Evolutionary conservation across 2,113 vertebrate species (phyloP), one percentile per base, ranked within the genome.

Genomic region (Tichodroma muraria): DNA sequence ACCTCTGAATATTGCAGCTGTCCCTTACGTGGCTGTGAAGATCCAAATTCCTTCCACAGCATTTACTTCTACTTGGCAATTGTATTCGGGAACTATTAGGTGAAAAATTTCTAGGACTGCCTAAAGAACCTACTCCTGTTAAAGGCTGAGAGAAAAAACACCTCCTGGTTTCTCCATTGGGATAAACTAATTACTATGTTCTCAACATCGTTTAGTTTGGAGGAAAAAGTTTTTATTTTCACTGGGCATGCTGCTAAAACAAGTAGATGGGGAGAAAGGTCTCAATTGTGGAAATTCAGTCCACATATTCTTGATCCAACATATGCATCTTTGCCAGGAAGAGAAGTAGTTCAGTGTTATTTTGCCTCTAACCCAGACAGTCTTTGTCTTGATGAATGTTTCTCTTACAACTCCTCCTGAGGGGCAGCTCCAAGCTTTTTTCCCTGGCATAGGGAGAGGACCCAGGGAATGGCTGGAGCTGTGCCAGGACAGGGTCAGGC

Each of bases 341-440:
- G 17, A 69, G 54, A 45, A 80, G 45, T 7, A 85, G 35, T 33
- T 73, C 27, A 45, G 6, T 27, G 25, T 45, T 57, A 60, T 56
- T 63, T 30, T 53, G 17, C 47, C 59, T 80, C 40, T 50, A 33
- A 69, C 7, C 14, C 40, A 57, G 77, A 25, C 8, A 76, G 9
- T 44, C 8, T 54, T 52, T 87, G 18, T 81, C 37, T 52, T 40
- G 66, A 30, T 38, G 42, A 23, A 15, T 47, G 40, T 23, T 24
- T 47, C 30, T 17, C n/a, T 25, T 47, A 17, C 24, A 70, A n/a
- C 47, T 45, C 24, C 40, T 79, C 73, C n/a, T 1, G 1, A 63
- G n/a, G 49, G n/a, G 1, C 23, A 23, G 15, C 54, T 77, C 45
- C 0, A 0, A 38, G 0, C 10, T 78, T 27, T 59, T 0, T 15